Evolutionary conservation across 2,113 vertebrate genomes (phyloP).

Genomic region (Bubo bubo): DNA sequence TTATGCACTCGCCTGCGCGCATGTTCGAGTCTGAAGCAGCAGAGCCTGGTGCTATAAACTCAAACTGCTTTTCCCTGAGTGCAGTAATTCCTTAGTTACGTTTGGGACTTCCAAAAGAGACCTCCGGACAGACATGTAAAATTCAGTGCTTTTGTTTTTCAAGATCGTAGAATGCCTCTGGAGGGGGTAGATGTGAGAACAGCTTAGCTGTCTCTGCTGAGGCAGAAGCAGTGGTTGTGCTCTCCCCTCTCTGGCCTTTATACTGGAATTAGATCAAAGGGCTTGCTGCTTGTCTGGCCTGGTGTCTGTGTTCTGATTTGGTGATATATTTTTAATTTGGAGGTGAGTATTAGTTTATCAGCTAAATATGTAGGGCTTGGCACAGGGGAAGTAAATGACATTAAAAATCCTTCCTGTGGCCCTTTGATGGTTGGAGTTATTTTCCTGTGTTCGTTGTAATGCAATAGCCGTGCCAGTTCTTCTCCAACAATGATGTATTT

Average conservation of each 20-base stretch:
- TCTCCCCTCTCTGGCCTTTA: not conserved
- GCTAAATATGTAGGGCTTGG: not conserved
- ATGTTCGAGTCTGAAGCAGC: not conserved
- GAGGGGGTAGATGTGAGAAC: not conserved
- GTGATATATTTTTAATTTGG: not conserved
- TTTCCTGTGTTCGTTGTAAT: not conserved
- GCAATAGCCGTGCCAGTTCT: not conserved
- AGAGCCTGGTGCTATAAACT: not conserved
- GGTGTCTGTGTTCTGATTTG: not conserved
- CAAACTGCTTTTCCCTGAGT: not conserved
- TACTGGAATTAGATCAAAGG: rapidly evolving
- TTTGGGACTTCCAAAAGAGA: not conserved
- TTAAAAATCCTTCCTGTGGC: not conserved
- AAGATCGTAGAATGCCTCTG: not conserved
- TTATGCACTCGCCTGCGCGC: rapidly evolving
- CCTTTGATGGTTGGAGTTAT: not conserved
- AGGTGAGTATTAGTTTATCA: not conserved
- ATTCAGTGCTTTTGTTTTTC: not conserved
- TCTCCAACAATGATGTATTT: not conserved
- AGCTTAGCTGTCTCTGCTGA: not conserved
- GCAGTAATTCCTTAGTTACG: not conserved
- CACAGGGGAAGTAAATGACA: not conserved
- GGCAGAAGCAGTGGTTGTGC: not conserved
- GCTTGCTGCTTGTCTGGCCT: not conserved
- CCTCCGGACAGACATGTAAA: rapidly evolving